Evolutionary conservation across 2,888 invertebrate genomes (phyloP), one percentile per base, ranked within the genome.

Genomic region (Napeogenes inachia): DNA sequence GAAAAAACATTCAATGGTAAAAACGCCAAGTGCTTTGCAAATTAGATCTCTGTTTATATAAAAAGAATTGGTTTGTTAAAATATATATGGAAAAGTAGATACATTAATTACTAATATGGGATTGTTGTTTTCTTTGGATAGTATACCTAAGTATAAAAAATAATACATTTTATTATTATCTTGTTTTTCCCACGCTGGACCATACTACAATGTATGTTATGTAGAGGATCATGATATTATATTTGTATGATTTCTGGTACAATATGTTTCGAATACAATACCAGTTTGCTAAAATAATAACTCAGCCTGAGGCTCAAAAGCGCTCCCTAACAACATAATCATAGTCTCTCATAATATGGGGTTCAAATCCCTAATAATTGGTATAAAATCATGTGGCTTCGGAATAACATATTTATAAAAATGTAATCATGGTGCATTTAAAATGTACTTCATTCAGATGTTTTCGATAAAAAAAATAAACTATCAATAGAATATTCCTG

Each of bases 301-400:
- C 38, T 65, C 2, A 62, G 66, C 70, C 70, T 73, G 73, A 69
- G 64, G 66, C 72, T 71, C 71, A 72, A 68, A 67, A 69, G 56
- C 70, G 65, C 74, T 71, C 80, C 80, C 77, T 75, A 70, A 71
- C 69, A 67, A 67, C 69, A 68, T 80, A 83, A 82, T 84, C 76
- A 84, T 73, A 79, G 73, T 68, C 69, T 77, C 76, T 64, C 63
- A 76, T 74, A 74, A 70, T 68, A 71, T 72, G 76, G 76, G 70
- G 65, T 66, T 67, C 42, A 70, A 71, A 64, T 59, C 66, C 66
- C 68, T 73, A 72, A 75, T 75, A 72, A 75, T 71, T 68, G 73
- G 69, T 75, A 75, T 79, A 74, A 70, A 72, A 74, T 73, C 63
- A 68, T 68, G 64, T 70, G 70, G 50, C 12, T 42, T 30, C n/a